These are phyloP conservation scores for Cabera pusaria DNA, from an alignment of 2,888 invertebrate species.

Conservation along the genomic window DNA sequence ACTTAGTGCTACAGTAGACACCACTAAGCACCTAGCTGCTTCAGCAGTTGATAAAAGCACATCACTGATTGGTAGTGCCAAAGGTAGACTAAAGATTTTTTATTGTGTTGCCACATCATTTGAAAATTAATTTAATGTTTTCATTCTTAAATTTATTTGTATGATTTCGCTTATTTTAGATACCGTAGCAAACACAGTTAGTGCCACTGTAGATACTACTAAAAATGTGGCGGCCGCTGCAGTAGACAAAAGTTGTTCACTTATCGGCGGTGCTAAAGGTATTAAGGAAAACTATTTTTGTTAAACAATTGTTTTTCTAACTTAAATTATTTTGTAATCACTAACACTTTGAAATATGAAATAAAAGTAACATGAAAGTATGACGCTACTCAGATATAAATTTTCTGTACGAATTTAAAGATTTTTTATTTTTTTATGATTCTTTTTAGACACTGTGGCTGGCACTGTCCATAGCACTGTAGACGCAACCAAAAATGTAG, in stretches of 20 bases:
- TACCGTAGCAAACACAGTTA: slow-evolving; percentile 13
- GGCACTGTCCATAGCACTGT: slow-evolving; percentile 51
- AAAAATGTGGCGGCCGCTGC: slow-evolving; percentile 36
- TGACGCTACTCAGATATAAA: no score
- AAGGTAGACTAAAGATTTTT: no score
- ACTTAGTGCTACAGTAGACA: slow-evolving; percentile 33
- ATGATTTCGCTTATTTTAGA: slow-evolving; percentile 15
- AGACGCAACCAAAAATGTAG: slow-evolving; percentile 58
- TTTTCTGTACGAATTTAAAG: no score
- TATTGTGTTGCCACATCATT: no score
- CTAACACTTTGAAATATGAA: no score
- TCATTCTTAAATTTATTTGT: no score
- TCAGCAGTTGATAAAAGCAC: slow-evolving; percentile 38
- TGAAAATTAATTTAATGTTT: no score
- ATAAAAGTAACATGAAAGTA: no score
- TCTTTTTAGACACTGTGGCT: slow-evolving; percentile 44
- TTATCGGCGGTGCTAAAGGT: slow-evolving; percentile 31
- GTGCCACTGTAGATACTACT: slow-evolving; percentile 18
- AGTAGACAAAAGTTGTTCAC: slow-evolving; percentile 30
- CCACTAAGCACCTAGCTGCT: slow-evolving; percentile 39
- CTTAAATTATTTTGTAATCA: no score
- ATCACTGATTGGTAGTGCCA: slow-evolving; percentile 29
- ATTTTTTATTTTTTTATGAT: no score
- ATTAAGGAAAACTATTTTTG: no score
- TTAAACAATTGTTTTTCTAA: no score